Base-by-base conservation (phyloP, 2,113 vertebrate genomes). In the Cervus canadensis region DNA sequence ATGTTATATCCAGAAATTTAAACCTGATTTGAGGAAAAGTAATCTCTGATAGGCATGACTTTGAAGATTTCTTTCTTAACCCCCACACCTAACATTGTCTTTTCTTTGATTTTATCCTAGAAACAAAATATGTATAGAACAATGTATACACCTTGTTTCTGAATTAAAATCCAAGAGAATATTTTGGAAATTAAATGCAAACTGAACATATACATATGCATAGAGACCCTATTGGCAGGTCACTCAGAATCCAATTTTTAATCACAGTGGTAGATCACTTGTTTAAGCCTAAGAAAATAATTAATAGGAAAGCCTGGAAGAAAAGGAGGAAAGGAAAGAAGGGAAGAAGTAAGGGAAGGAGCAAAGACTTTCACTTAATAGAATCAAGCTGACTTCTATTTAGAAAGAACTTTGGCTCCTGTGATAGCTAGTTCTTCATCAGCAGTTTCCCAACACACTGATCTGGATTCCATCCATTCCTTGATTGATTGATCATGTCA, bases 391-490 rank as follows among this genome's bases (percentile, higher is more conserved):
- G 99, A 99, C 99, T 99, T 99, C 98, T 95, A 97, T 98, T 98
- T 98, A 97, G 97, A 97, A 33, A 21, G 94, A 93, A 92, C 95
- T 96, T 93, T 67, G 98, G 98, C 98, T 98, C 98, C 98, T 98
- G 96, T 98, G 98, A 97, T 98, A 98, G 98, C 98, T 99, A 98
- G 98, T 99, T 99, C 99, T 99, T 99, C 98, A 99, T 99, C 99
- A 99, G 97, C 21, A 16, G 92, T 97, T 92, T 76, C 98, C 98
- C 97, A 98, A 99, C 98, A 98, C 98, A 98, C 98, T 98, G 98
- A 98, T 98, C 98, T 98, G 98, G 99, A 99, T 99, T 99, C 99
- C 99, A 99, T 99, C 99, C 99, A 99, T 99, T 99, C 98, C 99
- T 99, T 98, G 98, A 97, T 99, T 99, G 99, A 99, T 99, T 99